Evolutionary conservation across 1,140 invertebrate genomes (phyloP), one percentile per base, ranked within the genome.

Genomic region (Idris sp.): DNA sequence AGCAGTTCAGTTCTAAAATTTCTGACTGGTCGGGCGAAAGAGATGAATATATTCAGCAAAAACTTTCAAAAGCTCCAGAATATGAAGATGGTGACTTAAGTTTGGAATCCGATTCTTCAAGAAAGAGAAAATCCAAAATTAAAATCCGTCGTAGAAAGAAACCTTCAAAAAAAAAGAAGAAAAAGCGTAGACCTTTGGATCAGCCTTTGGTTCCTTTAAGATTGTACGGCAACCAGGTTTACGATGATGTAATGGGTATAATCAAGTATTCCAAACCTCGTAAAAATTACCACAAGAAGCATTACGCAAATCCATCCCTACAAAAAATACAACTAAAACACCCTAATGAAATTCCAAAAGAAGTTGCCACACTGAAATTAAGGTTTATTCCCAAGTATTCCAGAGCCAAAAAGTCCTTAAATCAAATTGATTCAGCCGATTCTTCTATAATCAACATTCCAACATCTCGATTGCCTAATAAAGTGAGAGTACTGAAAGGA

Each of bases 211-310:
- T 71, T 13, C 74, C 67, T 16, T 18, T 72, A 10, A 11, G 28
- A 9, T 30, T 68, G 6, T 76, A 76, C 19, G 68, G 68, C 10
- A 73, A 73, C 13, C 78, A 85, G 14, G 84, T 87, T 4, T 87
- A 87, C 46, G 82, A 87, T 18, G 85, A 87, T 40, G 85, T 87
- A 0, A 87, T 87, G 85, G 85, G 82, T 1, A 86, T 77, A 1
- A 87, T 87, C 4, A 80, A 81, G 48, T 82, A 83, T 61, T 76
- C 54, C 18, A 67, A 46, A 51, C 69, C 10, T 14, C 26, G 40
- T 10, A 62, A 14, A 33, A 72, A 46, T n/a, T n/a, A n/a, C n/a
- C n/a, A n/a, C n/a, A n/a, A n/a, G n/a, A n/a, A n/a, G n/a, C n/a
- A n/a, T n/a, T n/a, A 44, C 8, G 13, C 1, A 75, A 53, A 38